Evolutionary conservation across 2,888 invertebrate species (phyloP).

Genomic region (Diachrysia chrysitis): DNA sequence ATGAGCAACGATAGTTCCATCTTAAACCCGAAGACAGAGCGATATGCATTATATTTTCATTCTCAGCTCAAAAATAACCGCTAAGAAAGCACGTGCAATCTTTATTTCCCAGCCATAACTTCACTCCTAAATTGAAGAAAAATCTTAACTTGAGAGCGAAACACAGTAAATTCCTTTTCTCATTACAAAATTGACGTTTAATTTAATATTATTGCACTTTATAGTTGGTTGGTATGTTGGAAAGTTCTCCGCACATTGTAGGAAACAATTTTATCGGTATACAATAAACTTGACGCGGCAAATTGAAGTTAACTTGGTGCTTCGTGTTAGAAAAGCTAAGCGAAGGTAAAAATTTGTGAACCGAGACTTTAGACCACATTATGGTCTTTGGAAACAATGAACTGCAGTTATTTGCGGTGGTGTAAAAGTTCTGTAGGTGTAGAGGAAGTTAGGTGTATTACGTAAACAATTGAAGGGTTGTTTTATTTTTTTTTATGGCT

Average conservation of each 20-base stretch:
- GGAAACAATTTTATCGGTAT: conserved; percentile 59
- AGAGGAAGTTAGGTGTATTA: neutral
- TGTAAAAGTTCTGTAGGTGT: neutral
- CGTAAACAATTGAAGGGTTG: no score
- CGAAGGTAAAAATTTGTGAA: conserved; percentile 12
- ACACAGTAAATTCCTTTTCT: conserved; percentile 55
- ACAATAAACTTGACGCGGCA: conserved; percentile 62
- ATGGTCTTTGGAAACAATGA: neutral
- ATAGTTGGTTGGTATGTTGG: conserved; percentile 41
- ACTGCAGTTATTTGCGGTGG: neutral
- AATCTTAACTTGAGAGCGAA: conserved; percentile 44
- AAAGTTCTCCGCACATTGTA: conserved; percentile 40
- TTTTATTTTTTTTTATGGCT: no score
- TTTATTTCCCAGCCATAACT: conserved; percentile 46
- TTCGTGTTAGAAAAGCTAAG: conserved; percentile 38
- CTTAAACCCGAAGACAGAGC: conserved; percentile 14
- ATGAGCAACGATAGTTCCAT: conserved; percentile 6
- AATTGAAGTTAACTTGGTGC: conserved; percentile 56
- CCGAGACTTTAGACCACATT: neutral
- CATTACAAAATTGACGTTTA: conserved; percentile 61
- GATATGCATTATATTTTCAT: conserved; percentile 44
- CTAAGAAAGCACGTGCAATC: conserved; percentile 38
- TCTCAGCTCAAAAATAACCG: conserved; percentile 37
- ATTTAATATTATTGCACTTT: conserved; percentile 61
- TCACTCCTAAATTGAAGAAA: conserved; percentile 41